These are phyloP conservation scores for Philopotamus ludificatus DNA, from an alignment of 1,140 invertebrate species.

Conservation along the genomic window DNA sequence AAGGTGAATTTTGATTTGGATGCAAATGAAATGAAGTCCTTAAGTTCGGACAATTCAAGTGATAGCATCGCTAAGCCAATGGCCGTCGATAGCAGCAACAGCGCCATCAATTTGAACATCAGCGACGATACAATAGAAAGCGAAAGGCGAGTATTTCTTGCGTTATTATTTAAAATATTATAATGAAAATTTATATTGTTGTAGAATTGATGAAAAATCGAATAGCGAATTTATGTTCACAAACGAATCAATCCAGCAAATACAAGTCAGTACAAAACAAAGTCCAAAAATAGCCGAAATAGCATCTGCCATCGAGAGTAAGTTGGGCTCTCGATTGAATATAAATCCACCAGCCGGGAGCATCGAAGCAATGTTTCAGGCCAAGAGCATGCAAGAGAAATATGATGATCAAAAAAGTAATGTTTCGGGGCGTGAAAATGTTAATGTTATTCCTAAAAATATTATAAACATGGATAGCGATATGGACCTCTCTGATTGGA, in stretches of 20 bases:
- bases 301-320: constrained; percentile 49
- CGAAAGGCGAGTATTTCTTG: too few relatives aligned
- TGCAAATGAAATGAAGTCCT: constrained; percentile 54
- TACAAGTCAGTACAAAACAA: constrained; percentile 35
- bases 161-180: too few relatives aligned
- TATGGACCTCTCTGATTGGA: constrained; percentile 52
- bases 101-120: too few relatives aligned
- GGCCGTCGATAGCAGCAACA: constrained; percentile 47
- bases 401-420: neutral
- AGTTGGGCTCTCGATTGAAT: constrained; percentile 48
- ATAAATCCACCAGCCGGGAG: constrained; percentile 46
- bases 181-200: too few relatives aligned
- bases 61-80: constrained; percentile 42
- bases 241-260: constrained; percentile 21
- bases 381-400: constrained; percentile 44
- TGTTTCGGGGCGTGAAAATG: too few relatives aligned
- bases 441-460: too few relatives aligned
- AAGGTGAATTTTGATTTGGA: constrained; percentile 63
- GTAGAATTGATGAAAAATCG: too few relatives aligned
- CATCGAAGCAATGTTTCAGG: constrained; percentile 48
- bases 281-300: constrained; percentile 53
- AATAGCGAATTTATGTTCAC: too few relatives aligned
- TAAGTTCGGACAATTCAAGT: constrained; percentile 44
- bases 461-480: constrained; percentile 49
- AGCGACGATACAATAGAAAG: too few relatives aligned